Conservation (phyloP, 1,140 invertebrate species). For the Trachymyrmex cornetzi region DNA sequence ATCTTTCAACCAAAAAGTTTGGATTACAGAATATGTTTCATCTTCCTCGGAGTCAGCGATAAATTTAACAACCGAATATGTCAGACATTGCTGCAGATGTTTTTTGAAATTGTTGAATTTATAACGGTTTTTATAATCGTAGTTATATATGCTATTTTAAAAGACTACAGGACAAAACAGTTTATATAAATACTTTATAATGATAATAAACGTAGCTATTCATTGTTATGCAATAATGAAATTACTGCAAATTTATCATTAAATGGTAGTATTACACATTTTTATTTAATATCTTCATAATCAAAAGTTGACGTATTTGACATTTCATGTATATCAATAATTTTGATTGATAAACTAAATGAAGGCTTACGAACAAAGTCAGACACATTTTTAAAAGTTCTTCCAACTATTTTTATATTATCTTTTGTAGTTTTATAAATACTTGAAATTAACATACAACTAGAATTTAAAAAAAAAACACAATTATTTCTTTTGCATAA, state of each 20-base stretch:
- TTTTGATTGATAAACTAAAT: neutral
- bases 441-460: neutral
- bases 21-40: slow-evolving; percentile 5
- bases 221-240: neutral
- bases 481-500: slow-evolving; percentile 13
- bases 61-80: slow-evolving; percentile 19
- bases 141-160: neutral
- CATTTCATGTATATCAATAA: neutral
- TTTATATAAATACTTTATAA: neutral
- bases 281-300: slow-evolving; percentile 10
- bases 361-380: neutral
- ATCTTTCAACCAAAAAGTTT: slow-evolving; percentile 9
- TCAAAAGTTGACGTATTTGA: neutral
- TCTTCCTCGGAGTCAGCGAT: neutral
- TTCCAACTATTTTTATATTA: neutral
- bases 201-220: neutral
- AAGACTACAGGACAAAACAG: neutral
- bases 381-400: neutral
- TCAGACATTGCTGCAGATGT: neutral
- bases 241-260: slow-evolving; percentile 11
- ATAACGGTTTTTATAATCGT: neutral
- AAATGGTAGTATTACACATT: neutral
- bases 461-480: neutral
- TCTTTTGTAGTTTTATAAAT: neutral
- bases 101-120: neutral